Evolutionary conservation across 2,888 invertebrate species (phyloP), one percentile per base, ranked within the genome.

Genomic region (Sialis fuliginosa): DNA sequence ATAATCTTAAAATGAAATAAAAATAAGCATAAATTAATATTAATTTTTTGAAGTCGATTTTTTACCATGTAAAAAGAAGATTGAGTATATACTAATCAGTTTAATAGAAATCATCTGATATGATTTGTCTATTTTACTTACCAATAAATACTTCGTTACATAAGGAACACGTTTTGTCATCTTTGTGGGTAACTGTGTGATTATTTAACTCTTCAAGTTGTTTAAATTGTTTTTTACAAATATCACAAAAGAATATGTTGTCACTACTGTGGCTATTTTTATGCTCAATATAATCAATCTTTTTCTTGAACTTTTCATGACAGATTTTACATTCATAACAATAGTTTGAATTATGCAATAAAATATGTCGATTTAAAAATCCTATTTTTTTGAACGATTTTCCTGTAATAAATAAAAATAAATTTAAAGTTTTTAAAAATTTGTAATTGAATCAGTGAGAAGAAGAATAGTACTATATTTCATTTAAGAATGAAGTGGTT

Each of bases 241-340:
- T 48, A 30, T 49, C 49, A 49, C 55, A 55, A 6, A 39, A 45
- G 9, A 34, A 47, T 5, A 22, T 30, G 9, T 10, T 9, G n/a
- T 49, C 48, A n/a, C 53, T 52, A 10, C 46, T 47, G 47, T 57
- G 57, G 5, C 55, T 52, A 13, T 56, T 50, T 48, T 54, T 52
- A 40, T 57, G 57, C 48, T 56, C 56, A 3, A 53, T 51, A 40
- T 56, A 46, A 50, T 55, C 55, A 49, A 55, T 55, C 40, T 54
- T 55, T 46, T 57, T 56, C 41, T 53, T 55, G 47, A 57, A 56
- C 8, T 52, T 54, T 51, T 53, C 51, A 9, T 51, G 50, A 35
- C 56, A 57, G 33, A 52, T 51, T 48, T 51, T 48, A 42, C 56
- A 57, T n/a, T 52, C 42, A 45, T 52, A 57, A 33, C 56, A 55